phyloP scores from a whole-genome alignment of 2,113 vertebrate genomes.

The Phylloscopus trochiloides region DNA sequence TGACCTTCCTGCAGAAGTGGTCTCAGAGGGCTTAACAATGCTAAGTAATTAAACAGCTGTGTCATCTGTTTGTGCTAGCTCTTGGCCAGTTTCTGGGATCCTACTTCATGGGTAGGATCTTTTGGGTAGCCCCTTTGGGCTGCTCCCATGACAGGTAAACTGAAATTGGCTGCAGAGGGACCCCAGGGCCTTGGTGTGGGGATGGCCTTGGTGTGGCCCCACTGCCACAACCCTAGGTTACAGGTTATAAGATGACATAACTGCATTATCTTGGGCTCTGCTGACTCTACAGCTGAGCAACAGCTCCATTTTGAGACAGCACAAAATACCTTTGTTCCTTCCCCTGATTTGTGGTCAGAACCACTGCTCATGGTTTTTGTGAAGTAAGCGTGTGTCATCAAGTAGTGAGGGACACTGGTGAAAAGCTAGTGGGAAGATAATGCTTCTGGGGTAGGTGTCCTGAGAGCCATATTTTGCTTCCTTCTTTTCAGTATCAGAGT shows the following conservation, averaged over 20 bases:
- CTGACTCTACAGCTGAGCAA: neutral
- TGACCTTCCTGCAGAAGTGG: slow-evolving; percentile 16
- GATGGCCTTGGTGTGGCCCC: too few relatives aligned
- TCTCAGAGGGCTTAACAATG: neutral
- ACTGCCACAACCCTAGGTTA: neutral
- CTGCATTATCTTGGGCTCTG: neutral
- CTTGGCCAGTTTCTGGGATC: neutral
- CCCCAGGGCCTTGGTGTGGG: neutral
- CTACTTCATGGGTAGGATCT: neutral
- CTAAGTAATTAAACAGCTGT: neutral
- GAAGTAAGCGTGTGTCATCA: neutral
- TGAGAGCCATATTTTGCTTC: neutral
- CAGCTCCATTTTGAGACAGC: neutral
- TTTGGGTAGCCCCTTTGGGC: neutral
- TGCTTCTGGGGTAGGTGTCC: neutral
- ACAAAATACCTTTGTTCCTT: neutral
- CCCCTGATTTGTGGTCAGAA: neutral
- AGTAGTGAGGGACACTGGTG: neutral
- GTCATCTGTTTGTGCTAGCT: neutral
- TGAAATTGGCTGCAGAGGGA: neutral
- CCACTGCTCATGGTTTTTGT: neutral
- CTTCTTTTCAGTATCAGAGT: neutral
- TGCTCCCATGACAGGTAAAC: neutral
- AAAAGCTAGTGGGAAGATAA: neutral
- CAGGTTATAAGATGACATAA: neutral